These are phyloP conservation scores for Gadopsis marmoratus DNA, from an alignment of 2,797 vertebrate species.

Conservation along the genomic window DNA sequence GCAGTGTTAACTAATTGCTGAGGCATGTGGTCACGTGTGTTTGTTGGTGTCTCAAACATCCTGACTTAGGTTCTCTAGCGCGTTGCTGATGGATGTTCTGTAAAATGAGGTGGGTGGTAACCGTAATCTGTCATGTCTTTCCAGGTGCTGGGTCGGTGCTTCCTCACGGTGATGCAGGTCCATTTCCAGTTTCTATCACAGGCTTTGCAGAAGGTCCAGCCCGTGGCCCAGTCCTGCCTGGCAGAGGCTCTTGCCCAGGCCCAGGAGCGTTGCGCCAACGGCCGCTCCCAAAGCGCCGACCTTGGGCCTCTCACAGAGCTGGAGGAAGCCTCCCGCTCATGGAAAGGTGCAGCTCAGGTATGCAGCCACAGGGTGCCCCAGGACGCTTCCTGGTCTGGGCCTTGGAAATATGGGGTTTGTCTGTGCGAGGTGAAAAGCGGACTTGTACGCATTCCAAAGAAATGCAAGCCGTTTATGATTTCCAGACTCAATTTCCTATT, in stretches of 20 bases:
- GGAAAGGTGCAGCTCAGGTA: conserved; percentile 97
- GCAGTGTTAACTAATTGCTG: background rate
- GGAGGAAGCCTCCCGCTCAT: conserved; percentile 94
- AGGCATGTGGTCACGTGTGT: conserved; percentile 35
- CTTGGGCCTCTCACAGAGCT: conserved; percentile 88
- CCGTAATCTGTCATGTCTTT: conserved; percentile 39
- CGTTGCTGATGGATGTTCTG: conserved; percentile 5
- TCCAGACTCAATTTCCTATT: conserved; percentile 67
- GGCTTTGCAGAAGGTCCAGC: conserved; percentile 97
- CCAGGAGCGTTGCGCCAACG: conserved; percentile 90
- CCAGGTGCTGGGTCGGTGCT: conserved; percentile 97
- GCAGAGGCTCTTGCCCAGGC: conserved; percentile 91
- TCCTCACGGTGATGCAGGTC: conserved; percentile 99
- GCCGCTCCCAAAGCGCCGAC: conserved; percentile 81
- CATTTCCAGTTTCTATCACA: conserved; percentile 99
- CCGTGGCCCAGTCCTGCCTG: conserved; percentile 96
- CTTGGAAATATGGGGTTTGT: conserved; percentile 47
- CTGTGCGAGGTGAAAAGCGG: conserved; percentile 56
- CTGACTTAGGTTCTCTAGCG: background rate
- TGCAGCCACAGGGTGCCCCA: conserved; percentile 37
- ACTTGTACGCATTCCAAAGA: conserved; percentile 64
- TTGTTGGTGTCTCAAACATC: conserved; percentile 26
- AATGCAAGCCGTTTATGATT: conserved; percentile 56
- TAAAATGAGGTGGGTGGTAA: conserved; percentile 10
- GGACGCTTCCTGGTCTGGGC: conserved; percentile 49